phyloP scores from a whole-genome alignment of 2,888 invertebrate genomes.

The Tromatobia lineatoria region DNA sequence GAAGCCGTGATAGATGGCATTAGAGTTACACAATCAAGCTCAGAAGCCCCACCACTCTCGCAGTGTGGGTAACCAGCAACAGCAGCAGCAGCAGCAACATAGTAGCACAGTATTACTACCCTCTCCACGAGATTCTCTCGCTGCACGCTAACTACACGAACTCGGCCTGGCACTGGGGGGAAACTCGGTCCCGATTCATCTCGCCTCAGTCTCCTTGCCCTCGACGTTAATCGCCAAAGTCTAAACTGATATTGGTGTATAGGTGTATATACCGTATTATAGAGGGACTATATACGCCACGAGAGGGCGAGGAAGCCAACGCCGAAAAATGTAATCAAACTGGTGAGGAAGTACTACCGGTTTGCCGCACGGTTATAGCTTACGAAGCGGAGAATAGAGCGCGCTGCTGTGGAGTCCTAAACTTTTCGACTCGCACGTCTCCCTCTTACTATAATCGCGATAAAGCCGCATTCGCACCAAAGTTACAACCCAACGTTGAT shows the following conservation, averaged over 20 bases:
- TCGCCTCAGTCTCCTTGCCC: slow-evolving; percentile 37
- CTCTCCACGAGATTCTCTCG: slow-evolving; percentile 17
- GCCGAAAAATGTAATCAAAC: slow-evolving; percentile 78
- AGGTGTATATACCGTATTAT: slow-evolving; percentile 33
- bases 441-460: slow-evolving; percentile 62
- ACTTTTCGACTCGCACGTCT: slow-evolving; percentile 62
- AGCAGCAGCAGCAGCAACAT: slow-evolving; percentile 46
- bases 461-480: slow-evolving; percentile 67
- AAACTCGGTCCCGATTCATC: slow-evolving; percentile 48
- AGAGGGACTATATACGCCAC: slow-evolving; percentile 17
- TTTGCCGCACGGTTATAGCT: slow-evolving; percentile 64
- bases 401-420: slow-evolving; percentile 29
- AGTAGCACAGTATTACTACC: slow-evolving; percentile 25
- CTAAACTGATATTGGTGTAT: slow-evolving; percentile 78
- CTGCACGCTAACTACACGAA: slow-evolving; percentile 56
- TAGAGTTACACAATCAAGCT: slow-evolving; percentile 79
- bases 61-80: neutral
- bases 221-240: slow-evolving; percentile 77
- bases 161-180: slow-evolving; percentile 50
- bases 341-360: slow-evolving; percentile 62
- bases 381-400: slow-evolving; percentile 54
- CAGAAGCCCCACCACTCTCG: slow-evolving; percentile 63
- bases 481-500: slow-evolving; percentile 46
- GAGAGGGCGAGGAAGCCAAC: slow-evolving; percentile 65
- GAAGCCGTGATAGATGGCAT: slow-evolving; percentile 81